Conservation (phyloP, 2,113 vertebrate genomes). For the Rana temporaria region DNA sequence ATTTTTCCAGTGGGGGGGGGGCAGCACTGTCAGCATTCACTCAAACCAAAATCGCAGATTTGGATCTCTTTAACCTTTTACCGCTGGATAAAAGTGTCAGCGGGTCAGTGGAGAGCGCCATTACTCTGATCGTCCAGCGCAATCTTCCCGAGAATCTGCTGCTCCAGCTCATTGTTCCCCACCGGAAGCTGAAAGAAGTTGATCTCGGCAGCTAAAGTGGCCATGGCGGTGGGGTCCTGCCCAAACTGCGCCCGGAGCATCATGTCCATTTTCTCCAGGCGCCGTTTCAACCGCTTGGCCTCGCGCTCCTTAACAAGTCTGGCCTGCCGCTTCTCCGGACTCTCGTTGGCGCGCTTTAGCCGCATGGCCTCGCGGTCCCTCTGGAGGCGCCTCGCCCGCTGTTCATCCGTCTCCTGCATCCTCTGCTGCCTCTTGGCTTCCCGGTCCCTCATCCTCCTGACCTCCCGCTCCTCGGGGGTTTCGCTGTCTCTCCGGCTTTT, state of each 20-base stretch:
- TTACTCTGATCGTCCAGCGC: conserved; percentile 78
- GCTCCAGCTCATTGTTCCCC: conserved; percentile 84
- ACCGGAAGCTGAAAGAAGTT: conserved; percentile 91
- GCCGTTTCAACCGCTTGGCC: conserved; percentile 92
- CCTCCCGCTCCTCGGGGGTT: conserved; percentile 86
- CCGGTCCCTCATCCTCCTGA: conserved; percentile 89
- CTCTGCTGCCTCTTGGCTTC: conserved; percentile 95
- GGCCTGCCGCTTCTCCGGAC: conserved; percentile 93
- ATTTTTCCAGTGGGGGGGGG: no score
- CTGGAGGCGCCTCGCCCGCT: conserved; percentile 89
- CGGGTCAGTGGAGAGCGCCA: conserved; percentile 67
- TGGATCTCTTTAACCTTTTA: no score
- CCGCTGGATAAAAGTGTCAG: not conserved
- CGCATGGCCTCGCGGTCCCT: conserved; percentile 96
- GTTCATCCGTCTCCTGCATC: conserved; percentile 94
- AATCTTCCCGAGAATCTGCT: conserved; percentile 83
- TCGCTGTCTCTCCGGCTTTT: conserved; percentile 93
- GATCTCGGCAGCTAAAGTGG: conserved; percentile 93
- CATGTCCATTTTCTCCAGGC: conserved; percentile 97
- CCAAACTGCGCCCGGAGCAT: conserved; percentile 94
- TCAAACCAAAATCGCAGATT: no score
- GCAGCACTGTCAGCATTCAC: no score
- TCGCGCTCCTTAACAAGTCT: conserved; percentile 92
- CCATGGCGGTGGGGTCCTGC: conserved; percentile 94
- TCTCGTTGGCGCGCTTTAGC: conserved; percentile 91